These are phyloP conservation scores for Piezodorus guildinii DNA, from an alignment of 1,140 invertebrate species.

Conservation along the genomic window DNA sequence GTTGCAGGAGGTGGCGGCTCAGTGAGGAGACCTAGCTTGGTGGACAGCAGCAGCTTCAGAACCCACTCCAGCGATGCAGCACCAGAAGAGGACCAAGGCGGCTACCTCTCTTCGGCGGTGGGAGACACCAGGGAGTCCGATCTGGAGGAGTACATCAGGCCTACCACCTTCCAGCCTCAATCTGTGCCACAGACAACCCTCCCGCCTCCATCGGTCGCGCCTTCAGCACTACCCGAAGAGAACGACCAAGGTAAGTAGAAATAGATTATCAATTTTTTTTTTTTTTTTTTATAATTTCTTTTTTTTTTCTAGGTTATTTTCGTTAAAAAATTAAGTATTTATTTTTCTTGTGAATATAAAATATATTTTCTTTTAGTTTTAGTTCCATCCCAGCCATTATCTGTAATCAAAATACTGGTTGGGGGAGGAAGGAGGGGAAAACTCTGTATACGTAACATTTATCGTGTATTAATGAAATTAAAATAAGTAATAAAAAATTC, in stretches of 20 bases:
- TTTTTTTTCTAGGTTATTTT: too few relatives aligned
- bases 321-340: too few relatives aligned
- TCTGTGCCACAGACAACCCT: background rate
- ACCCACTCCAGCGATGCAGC: constrained; percentile 41
- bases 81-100: background rate
- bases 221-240: background rate
- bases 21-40: constrained; percentile 52
- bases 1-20: constrained; percentile 30
- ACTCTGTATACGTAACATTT: too few relatives aligned
- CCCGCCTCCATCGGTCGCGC: background rate
- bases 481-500: too few relatives aligned
- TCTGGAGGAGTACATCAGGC: constrained; percentile 23
- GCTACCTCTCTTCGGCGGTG: background rate
- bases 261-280: too few relatives aligned
- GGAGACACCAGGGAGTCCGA: constrained; percentile 25
- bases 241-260: background rate
- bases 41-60: constrained; percentile 66
- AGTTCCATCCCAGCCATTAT: too few relatives aligned
- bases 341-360: too few relatives aligned
- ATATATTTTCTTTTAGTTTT: too few relatives aligned
- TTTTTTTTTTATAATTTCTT: too few relatives aligned
- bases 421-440: too few relatives aligned
- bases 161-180: background rate
- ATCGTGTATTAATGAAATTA: too few relatives aligned
- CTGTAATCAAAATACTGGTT: too few relatives aligned